Conservation (phyloP, 2,797 vertebrate genomes). For the Galaxias olidus region DNA sequence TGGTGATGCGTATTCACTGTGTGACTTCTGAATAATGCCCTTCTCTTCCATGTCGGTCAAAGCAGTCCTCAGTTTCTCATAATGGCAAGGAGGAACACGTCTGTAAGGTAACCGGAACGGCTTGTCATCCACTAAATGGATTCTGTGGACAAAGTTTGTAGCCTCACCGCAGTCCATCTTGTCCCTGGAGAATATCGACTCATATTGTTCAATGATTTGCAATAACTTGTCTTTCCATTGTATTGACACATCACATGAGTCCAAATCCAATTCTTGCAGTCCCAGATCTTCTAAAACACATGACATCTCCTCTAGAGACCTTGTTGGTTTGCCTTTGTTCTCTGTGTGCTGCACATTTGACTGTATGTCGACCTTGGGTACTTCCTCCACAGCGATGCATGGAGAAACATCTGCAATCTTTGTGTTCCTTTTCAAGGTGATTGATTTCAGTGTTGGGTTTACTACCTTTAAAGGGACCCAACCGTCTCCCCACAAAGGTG, state of each 20-base stretch:
- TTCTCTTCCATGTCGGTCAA: constrained; percentile 17
- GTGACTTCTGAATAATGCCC: constrained; percentile 12
- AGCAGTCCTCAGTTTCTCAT: constrained; percentile 15
- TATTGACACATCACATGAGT: constrained; percentile 19
- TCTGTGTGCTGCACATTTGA: constrained; percentile 1
- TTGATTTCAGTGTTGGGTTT: constrained; percentile 19
- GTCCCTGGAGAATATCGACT: constrained; percentile 22
- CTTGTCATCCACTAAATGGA: constrained; percentile 20
- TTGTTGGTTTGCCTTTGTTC: background rate
- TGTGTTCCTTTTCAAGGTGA: constrained; percentile 25
- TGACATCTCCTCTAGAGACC: background rate
- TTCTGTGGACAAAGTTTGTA: constrained; percentile 18
- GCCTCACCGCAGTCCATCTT: constrained; percentile 25
- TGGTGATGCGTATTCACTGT: constrained; percentile 3
- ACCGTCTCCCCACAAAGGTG: constrained; percentile 27
- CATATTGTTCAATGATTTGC: constrained; percentile 16
- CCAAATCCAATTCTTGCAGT: constrained; percentile 18
- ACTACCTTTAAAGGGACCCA: constrained; percentile 39
- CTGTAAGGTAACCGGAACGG: constrained; percentile 20
- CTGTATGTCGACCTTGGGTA: constrained; percentile 1
- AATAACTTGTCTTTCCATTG: constrained; percentile 21
- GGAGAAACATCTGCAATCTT: constrained; percentile 28
- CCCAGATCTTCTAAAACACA: constrained; percentile 11
- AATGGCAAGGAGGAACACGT: constrained; percentile 17
- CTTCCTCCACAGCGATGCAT: constrained; percentile 17